Conservation (phyloP, 2,113 vertebrate species). For the Coracopsis vasa region DNA sequence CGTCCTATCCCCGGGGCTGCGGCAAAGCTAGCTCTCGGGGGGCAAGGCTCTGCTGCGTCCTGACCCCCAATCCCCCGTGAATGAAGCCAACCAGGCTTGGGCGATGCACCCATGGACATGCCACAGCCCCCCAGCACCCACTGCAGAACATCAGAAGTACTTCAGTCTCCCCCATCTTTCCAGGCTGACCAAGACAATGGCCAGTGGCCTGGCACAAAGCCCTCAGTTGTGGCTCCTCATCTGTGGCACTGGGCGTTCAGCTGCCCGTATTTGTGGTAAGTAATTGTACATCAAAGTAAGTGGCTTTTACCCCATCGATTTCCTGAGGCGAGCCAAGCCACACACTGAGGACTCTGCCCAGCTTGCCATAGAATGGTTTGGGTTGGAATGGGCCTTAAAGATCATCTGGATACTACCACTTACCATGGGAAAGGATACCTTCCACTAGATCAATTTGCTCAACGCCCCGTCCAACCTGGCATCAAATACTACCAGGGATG, state of each 20-base stretch:
- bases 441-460: not conserved
- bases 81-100: not conserved
- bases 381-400: not conserved
- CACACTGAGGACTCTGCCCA: not conserved
- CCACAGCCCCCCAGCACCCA: accelerated
- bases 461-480: not conserved
- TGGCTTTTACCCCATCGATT: accelerated
- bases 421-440: not conserved
- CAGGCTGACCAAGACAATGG: not conserved
- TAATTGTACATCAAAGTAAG: not conserved
- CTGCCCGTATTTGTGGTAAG: accelerated
- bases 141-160: accelerated
- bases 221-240: not conserved
- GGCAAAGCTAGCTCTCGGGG: not conserved
- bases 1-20: not conserved
- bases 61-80: not conserved
- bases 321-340: not conserved
- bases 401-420: not conserved
- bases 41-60: not conserved
- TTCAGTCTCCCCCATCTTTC: accelerated
- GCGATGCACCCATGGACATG: accelerated
- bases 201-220: not conserved
- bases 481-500: not conserved
- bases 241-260: accelerated
- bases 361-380: not conserved